Conservation (phyloP, 2,113 vertebrate species). For the Connochaetes taurinus region DNA sequence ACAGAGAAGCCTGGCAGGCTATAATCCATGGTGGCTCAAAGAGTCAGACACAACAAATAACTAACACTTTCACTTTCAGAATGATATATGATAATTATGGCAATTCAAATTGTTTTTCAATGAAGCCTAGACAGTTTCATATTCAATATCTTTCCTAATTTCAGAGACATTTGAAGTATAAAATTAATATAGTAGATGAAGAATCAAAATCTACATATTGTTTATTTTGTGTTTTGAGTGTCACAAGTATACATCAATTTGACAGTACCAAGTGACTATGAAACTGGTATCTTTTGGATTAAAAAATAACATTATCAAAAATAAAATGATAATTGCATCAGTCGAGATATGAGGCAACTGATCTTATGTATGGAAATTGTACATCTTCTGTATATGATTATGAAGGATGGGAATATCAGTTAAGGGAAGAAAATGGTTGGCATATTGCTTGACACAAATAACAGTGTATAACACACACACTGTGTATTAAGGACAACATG, state of each 20-base stretch:
- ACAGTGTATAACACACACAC: not conserved
- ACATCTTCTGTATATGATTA: not conserved
- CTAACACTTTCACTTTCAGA: not conserved
- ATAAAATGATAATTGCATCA: not conserved
- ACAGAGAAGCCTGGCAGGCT: not conserved
- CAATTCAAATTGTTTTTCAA: conserved; percentile 72
- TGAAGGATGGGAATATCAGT: not conserved
- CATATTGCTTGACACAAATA: not conserved
- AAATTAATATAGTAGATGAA: conserved; percentile 51
- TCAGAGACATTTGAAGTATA: conserved; percentile 60
- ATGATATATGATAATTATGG: conserved; percentile 72
- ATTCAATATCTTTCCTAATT: conserved; percentile 65
- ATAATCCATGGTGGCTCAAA: not conserved
- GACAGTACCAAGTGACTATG: not conserved
- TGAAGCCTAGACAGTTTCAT: conserved; percentile 51
- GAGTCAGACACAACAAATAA: not conserved
- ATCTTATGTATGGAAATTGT: not conserved
- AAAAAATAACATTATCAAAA: not conserved
- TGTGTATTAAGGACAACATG: not conserved
- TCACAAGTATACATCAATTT: not conserved
- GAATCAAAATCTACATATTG: conserved; percentile 32
- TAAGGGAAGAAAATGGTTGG: not conserved
- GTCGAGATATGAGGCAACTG: not conserved
- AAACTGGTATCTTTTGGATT: not conserved
- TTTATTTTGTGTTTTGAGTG: not conserved